Evolutionary conservation across 2,888 invertebrate species (phyloP).

Genomic region (Yponomeuta sedellus): DNA sequence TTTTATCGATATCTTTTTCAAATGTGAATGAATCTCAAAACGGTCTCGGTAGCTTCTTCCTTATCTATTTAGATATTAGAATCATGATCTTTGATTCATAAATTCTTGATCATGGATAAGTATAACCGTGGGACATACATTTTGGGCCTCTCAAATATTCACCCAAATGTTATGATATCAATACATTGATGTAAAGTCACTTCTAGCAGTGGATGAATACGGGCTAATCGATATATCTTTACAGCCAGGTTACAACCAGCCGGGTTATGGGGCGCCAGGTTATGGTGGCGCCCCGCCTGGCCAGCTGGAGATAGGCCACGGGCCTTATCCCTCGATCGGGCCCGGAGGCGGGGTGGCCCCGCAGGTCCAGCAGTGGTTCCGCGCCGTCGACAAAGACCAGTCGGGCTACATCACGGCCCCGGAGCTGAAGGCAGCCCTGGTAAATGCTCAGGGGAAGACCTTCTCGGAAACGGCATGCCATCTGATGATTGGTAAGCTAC

Average conservation of each 20-base stretch:
- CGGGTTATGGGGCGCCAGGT: constrained; percentile 29
- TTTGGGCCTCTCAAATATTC: too few relatives aligned
- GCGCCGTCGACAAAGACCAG: constrained; percentile 87
- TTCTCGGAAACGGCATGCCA: constrained; percentile 90
- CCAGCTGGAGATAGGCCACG: constrained; percentile 60
- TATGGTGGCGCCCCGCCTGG: constrained; percentile 25
- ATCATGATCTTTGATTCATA: too few relatives aligned
- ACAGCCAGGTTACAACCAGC: constrained; percentile 19
- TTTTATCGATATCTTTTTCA: too few relatives aligned
- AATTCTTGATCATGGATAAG: too few relatives aligned
- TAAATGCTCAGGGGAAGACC: constrained; percentile 89
- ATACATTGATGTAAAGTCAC: too few relatives aligned
- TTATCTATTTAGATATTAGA: too few relatives aligned
- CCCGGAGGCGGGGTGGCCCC: constrained; percentile 77
- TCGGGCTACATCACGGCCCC: constrained; percentile 87
- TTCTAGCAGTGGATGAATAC: too few relatives aligned
- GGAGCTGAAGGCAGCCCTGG: constrained; percentile 87
- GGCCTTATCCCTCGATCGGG: constrained; percentile 67
- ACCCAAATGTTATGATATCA: too few relatives aligned
- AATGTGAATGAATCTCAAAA: too few relatives aligned
- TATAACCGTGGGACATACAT: too few relatives aligned
- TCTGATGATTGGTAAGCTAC: constrained; percentile 85
- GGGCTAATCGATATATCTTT: neutral
- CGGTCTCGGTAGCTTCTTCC: too few relatives aligned
- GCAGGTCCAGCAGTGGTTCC: constrained; percentile 90